A percentile compares a stretch with the other conserved stretches of the same genome.
phyloP scores from a whole-genome alignment of 2,888 invertebrate genomes.

The Thalpophila matura region DNA sequence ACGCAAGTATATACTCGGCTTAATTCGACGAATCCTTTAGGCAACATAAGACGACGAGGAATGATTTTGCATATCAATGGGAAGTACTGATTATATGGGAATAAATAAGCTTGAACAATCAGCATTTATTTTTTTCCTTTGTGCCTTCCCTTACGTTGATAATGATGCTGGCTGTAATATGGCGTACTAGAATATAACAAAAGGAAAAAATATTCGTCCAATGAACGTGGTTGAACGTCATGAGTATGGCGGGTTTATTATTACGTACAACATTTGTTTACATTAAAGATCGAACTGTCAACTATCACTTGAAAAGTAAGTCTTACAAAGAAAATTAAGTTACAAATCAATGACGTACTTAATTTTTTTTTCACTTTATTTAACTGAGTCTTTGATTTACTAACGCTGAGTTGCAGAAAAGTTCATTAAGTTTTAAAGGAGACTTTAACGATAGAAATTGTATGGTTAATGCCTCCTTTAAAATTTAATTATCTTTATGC shows the following conservation, averaged over 20 bases:
- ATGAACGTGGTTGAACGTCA: slow-evolving; percentile 25
- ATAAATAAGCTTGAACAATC: slow-evolving; percentile 51
- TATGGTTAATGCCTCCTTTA: too few relatives aligned
- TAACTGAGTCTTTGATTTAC: too few relatives aligned
- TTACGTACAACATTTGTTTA: slow-evolving; percentile 3
- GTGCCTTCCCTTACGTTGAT: slow-evolving; percentile 7
- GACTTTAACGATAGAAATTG: too few relatives aligned
- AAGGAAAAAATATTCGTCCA: slow-evolving; percentile 26
- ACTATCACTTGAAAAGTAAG: too few relatives aligned
- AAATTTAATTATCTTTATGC: too few relatives aligned
- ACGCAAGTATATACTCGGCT: slow-evolving; percentile 26
- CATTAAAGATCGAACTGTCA: too few relatives aligned
- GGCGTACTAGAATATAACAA: not conserved
- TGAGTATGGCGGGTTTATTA: too few relatives aligned
- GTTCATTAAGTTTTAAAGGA: too few relatives aligned
- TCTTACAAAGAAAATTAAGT: too few relatives aligned
- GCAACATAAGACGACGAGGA: slow-evolving; percentile 30
- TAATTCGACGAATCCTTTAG: slow-evolving; percentile 42
- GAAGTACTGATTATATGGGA: slow-evolving; percentile 46
- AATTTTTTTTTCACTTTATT: too few relatives aligned
- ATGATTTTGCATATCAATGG: slow-evolving; percentile 61
- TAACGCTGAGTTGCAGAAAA: too few relatives aligned
- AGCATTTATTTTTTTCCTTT: slow-evolving; percentile 22
- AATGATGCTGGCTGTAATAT: slow-evolving; percentile 25
- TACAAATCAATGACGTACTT: too few relatives aligned